Evolutionary conservation across 1,140 invertebrate species (phyloP).

Genomic region (Scylla paramamosain): DNA sequence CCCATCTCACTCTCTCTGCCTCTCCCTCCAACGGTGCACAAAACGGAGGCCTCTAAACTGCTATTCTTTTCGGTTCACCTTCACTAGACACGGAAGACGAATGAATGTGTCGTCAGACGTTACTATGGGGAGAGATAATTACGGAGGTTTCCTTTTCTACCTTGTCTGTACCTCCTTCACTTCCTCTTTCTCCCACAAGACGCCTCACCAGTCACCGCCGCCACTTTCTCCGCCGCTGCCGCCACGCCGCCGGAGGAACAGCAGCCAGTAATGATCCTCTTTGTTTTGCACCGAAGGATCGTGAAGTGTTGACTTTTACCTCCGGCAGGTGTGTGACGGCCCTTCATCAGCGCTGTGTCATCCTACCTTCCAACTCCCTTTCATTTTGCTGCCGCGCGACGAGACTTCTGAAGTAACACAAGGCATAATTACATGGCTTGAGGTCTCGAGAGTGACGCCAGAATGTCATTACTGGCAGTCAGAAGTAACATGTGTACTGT

Average conservation of each 20-base stretch:
- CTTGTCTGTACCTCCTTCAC: neutral
- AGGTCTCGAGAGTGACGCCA: neutral
- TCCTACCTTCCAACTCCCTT: neutral
- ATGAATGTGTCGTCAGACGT: neutral
- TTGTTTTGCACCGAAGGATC: slow-evolving; percentile 7
- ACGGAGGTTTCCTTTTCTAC: neutral
- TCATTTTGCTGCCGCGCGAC: slow-evolving; percentile 8
- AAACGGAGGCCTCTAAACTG: neutral
- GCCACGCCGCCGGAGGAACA: neutral
- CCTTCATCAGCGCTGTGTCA: neutral
- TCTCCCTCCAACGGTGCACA: too few relatives aligned
- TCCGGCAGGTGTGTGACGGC: neutral
- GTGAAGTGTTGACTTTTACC: neutral
- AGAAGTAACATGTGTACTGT: too few relatives aligned
- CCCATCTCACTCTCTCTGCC: too few relatives aligned
- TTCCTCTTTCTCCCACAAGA: neutral
- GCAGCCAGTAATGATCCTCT: neutral
- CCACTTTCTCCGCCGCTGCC: slow-evolving; percentile 27
- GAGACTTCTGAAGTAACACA: neutral
- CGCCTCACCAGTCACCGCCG: neutral
- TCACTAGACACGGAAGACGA: neutral
- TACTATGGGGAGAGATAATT: neutral
- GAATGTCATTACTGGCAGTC: too few relatives aligned
- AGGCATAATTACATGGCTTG: neutral
- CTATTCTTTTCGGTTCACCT: neutral